Conservation (phyloP, 2,797 vertebrate genomes). For the Coracias cyanogaster region DNA sequence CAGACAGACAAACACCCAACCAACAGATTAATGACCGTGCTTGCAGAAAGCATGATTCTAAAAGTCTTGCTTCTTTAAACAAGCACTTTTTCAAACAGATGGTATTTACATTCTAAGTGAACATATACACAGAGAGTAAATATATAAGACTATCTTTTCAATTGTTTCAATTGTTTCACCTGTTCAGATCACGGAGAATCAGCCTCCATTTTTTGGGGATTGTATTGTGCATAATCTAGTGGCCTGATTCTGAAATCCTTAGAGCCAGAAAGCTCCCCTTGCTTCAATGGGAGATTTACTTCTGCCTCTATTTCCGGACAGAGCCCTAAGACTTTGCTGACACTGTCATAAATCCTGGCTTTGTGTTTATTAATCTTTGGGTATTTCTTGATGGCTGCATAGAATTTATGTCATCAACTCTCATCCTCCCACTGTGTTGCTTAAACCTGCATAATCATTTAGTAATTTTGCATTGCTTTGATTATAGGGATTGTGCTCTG, state of each 20-base stretch:
- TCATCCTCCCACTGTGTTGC: constrained; percentile 8
- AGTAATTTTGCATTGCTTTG: not conserved
- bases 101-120: not conserved
- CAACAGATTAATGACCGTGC: not conserved
- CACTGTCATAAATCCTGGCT: constrained; percentile 60
- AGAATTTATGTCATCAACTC: not conserved
- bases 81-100: not conserved
- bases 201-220: not conserved
- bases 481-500: not conserved
- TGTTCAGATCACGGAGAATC: not conserved
- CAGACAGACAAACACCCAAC: not conserved
- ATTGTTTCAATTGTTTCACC: not conserved
- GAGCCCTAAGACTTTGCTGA: constrained; percentile 67
- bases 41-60: accelerated
- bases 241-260: constrained; percentile 32
- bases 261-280: not conserved
- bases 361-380: constrained; percentile 33
- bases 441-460: constrained; percentile 1
- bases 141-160: not conserved
- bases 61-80: not conserved
- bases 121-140: not conserved
- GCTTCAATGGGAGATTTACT: constrained; percentile 42
- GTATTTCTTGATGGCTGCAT: constrained; percentile 10
- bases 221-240: not conserved
- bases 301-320: constrained; percentile 58